Evolutionary conservation across 2,113 vertebrate genomes (phyloP), one percentile per base, ranked within the genome.

Genomic region (Bambusicola thoracicus): DNA sequence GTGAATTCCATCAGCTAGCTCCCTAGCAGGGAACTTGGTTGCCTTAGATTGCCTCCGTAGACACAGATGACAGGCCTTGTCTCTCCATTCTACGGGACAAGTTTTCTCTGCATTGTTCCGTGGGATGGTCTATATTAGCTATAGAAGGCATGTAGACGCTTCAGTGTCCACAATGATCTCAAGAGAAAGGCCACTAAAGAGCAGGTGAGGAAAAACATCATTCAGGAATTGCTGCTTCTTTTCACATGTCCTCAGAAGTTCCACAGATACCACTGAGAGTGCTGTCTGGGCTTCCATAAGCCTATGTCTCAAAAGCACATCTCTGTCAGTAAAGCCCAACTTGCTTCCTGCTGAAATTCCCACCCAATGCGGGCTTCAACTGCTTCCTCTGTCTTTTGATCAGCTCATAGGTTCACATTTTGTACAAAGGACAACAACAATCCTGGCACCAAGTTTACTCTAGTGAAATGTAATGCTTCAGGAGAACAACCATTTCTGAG

Each of bases 311-410:
- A 93, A 77, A 70, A 5, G 10, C 68, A 44, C 36, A 27, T 11
- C 36, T 76, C 66, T 58, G 78, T 44, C 74, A 94, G 44, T 20
- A 92, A 46, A 73, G 22, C 32, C 34, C 41, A 72, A 18, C 20
- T 18, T 41, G 51, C 0, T 1, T 24, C 79, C 34, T n/a, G 72
- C 69, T 75, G 73, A 40, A 77, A 56, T 65, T 74, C 68, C 51
- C 65, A 77, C 6, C 41, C 38, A 76, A 30, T 10, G 20, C 48
- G 27, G 44, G 55, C 38, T 91, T 59, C 75, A 44, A 44, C 51
- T 0, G 0, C 36, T 25, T 30, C 8, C 32, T 55, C 38, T 51
- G 13, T 51, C 51, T 53, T n/a, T 53, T 9, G 25, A n/a, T 25
- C 44, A 62, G 84, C 58, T 14, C 6, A 49, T 24, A 32, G 9